These are phyloP conservation scores for Marasmarcha lunaedactyla DNA, from an alignment of 2,888 invertebrate genomes.

Conservation along the genomic window DNA sequence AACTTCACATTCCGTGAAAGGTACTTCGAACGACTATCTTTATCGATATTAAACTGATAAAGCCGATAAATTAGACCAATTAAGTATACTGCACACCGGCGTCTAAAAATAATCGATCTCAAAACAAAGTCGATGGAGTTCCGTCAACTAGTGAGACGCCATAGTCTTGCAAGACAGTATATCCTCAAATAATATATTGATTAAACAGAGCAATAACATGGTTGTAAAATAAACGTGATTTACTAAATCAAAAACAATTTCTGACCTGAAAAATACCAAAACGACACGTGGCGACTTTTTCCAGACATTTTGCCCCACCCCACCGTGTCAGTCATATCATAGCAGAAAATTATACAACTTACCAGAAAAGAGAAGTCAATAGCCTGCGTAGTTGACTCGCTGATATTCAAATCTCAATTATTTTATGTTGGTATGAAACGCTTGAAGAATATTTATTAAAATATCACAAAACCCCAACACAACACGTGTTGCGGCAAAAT, in stretches of 20 bases:
- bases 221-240: background rate
- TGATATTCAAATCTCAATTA: background rate
- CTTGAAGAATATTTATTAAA: constrained; percentile 47
- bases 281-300: constrained; percentile 65
- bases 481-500: constrained; percentile 64
- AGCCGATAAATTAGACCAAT: background rate
- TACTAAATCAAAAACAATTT: background rate
- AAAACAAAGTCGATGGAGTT: constrained; percentile 26
- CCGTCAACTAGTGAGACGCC: background rate
- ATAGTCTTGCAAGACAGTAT: background rate
- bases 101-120: constrained; percentile 36
- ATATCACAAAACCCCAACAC: constrained; percentile 56
- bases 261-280: constrained; percentile 27
- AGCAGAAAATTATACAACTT: constrained; percentile 20
- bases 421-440: constrained; percentile 30
- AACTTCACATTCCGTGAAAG: too few species aligned
- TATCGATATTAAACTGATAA: too few species aligned
- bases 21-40: too few species aligned
- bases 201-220: too few species aligned
- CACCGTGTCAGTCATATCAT: constrained; percentile 52
- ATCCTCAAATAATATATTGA: too few species aligned
- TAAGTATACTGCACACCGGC: constrained; percentile 16
- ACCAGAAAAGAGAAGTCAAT: background rate
- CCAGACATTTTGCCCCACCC: constrained; percentile 64
- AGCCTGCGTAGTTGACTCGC: background rate